Evolutionary conservation across 53 echinoderm and acorn worm species (phyloP), one percentile per base, ranked within the genome.

Genomic region (Mesocentrotus franciscanus): DNA sequence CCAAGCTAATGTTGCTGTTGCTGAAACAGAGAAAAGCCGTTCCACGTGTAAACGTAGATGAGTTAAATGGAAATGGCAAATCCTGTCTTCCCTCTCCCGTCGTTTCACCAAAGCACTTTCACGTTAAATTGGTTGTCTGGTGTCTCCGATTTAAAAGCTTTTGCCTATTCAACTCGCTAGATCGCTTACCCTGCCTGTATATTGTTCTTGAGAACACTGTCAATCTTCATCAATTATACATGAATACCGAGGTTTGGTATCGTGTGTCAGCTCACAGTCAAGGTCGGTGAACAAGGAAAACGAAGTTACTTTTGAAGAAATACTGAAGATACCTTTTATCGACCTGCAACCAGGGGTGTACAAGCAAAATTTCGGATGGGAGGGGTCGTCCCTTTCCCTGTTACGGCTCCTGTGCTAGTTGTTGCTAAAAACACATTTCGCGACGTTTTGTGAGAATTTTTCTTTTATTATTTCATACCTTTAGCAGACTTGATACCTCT

Each of bases 131-230:
- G 75, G 3, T 75, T 75, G 32, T 75, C 29, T 32, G 29, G 75
- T n/a, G 30, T 75, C 75, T 75, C 75, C 29, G 29, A 75, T 75
- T 30, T 75, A 75, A 75, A 75, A 75, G 75, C 75, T 32, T 75
- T 71, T 30, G 75, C 75, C 27, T 75, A 75, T 75, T 29, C 75
- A 30, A 75, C 29, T 75, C 75, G n/a, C 75, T 75, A 12, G 26
- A 75, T 29, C 75, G 75, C 75, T 75, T 32, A 30, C 30, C 71
- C 24, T 26, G 24, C 71, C 24, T 8, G 71, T 61, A n/a, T 75
- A n/a, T 75, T 30, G 75, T 9, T 75, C 32, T 75, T 29, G 10
- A 75, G 75, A 10, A 10, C 32, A 0, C 32, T 75, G 75, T 30
- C 75, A 30, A 12, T 32, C 75, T 32, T 75, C 11, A 75, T 75